Conservation (phyloP, 2,888 invertebrate species). For the Cantharis rustica region DNA sequence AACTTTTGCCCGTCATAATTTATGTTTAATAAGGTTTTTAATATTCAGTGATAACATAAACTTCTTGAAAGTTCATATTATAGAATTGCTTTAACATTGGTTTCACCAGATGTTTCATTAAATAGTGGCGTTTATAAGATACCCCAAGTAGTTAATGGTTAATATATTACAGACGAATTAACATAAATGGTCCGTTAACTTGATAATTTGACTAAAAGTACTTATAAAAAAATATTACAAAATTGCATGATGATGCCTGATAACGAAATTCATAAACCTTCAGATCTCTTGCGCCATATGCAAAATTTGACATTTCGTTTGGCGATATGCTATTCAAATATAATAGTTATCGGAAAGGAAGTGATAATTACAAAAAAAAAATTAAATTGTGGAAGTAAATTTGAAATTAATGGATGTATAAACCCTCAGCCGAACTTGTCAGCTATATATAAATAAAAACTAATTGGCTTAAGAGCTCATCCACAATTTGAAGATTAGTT, state of each 20-base stretch:
- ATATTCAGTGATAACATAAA: background rate
- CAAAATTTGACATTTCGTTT: background rate
- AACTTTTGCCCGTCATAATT: background rate
- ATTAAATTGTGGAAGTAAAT: background rate
- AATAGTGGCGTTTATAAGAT: background rate
- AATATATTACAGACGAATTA: background rate
- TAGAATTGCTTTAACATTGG: background rate
- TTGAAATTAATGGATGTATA: background rate
- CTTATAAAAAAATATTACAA: background rate
- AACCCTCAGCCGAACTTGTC: background rate
- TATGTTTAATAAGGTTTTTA: background rate
- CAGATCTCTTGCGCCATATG: background rate
- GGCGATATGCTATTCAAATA: background rate
- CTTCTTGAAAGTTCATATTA: background rate
- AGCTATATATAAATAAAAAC: conserved; percentile 7
- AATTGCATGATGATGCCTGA: background rate
- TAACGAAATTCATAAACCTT: background rate
- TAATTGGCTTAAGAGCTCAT: conserved; percentile 17
- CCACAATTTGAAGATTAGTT: conserved; percentile 23
- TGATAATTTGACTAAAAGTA: background rate
- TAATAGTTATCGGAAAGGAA: no score
- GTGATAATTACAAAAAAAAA: background rate
- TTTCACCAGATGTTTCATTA: background rate
- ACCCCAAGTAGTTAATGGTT: background rate
- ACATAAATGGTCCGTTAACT: background rate